Base-by-base conservation (phyloP, 2,888 invertebrate genomes). In the Acholoe squamosa region DNA sequence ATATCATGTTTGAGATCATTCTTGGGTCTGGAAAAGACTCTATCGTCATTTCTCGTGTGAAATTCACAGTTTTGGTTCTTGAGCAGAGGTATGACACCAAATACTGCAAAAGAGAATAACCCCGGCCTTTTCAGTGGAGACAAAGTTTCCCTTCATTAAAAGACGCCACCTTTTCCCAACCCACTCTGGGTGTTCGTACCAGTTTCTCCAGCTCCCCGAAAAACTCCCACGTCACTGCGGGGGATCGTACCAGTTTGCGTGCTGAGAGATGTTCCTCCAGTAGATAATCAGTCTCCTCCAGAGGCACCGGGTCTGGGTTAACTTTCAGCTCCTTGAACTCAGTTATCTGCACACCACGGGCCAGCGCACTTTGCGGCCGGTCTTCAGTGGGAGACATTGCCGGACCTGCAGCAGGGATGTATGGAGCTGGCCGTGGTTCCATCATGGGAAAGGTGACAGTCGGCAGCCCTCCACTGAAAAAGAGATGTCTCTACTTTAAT, bases 261-360 rank as follows among this genome's bases (percentile, higher is more conserved):
- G 96, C 95, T n/a, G 96, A 95, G 43, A 96, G 92, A 92, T 94
- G 95, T 90, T 95, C 95, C 92, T 95, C 96, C 90, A 96, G 90
- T 5, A 96, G 93, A 22, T 95, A 86, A 89, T 96, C 95, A 33
- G 95, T 93, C 89, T 96, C 95, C 90, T 95, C 95, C 25, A 95
- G 80, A 0, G 94, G 92, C 10, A 95, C 93, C 5, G 96, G 96
- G 52, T 95, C 95, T 0, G 96, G 96, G 92, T 96, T 96, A 34
- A 95, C 93, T 51, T 89, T 84, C n/a, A 93, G 91, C 22, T 95
- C 95, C 33, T 93, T 93, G 91, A 94, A 94, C 91, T 96, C 95
- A 80, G 95, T 95, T 91, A 96, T 95, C 91, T 95, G 94, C n/a
- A 96, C 94, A 5, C 96, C 95, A 80, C 95, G 91, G 0, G 94